Base-by-base conservation (phyloP, 64 coral and sea anemone genomes). In the Hydrozoanthus tunicans region DNA sequence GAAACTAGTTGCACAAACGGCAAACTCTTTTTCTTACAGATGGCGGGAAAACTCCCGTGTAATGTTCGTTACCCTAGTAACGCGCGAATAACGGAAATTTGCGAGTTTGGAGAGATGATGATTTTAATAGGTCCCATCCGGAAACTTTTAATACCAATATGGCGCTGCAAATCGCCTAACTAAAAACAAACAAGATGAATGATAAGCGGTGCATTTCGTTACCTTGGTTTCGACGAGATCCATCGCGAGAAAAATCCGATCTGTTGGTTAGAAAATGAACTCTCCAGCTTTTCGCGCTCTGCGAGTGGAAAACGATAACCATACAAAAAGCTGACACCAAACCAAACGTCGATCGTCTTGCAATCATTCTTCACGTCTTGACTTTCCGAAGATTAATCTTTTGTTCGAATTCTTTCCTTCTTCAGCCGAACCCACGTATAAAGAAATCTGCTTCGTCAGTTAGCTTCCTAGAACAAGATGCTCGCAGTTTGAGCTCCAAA, bases 181-280 rank as follows among this genome's bases (percentile, higher is more conserved):
- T 43, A 43, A 43, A 43, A 43, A 2, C 32, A 43, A 43, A 43
- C 32, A 43, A 43, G 32, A 43, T 43, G 32, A 43, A 43, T 43
- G 32, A 43, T 43, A 43, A 43, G 32, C 32, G 32, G 32, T 43
- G 2, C 32, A 43, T 43, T 2, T 43, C 32, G 32, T 58, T 79
- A 79, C 77, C 77, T 58, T 5, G 3, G 5, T 43, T 32, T 53
- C 27, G 80, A 1, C 61, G 80, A 3, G 59, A 64, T 62, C 80
- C 80, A 63, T 82, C 80, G 58, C 51, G 51, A 8, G 80, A 82
- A 59, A 59, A 82, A 15, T 64, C 61, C 52, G 80, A 62, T 53
- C 13, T 62, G 80, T 82, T 82, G 1, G 60, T 53, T n/a, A 17
- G 14, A 64, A 64, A 51, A 64, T 66, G 10, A 6, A 82, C 5